A percentile compares a stretch with the other conserved stretches of the same genome.
Conservation (phyloP, 2,797 vertebrate species). For the Gypaetus barbatus region DNA sequence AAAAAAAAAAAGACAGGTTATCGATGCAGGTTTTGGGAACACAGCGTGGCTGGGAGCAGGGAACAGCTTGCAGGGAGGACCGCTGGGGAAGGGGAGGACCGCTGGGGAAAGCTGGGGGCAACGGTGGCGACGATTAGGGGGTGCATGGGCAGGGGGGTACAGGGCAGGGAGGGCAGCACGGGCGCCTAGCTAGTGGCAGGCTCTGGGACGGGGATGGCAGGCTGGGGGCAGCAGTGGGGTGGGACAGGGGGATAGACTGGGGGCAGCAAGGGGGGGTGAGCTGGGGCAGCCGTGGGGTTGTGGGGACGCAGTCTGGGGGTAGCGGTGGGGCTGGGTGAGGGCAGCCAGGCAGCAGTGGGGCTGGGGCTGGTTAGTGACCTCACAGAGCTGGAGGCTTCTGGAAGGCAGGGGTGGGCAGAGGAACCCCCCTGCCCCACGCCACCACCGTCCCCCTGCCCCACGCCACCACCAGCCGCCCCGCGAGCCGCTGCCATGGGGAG, state of each 20-base stretch:
- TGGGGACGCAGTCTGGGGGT: neutral
- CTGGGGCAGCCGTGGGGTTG: too few relatives aligned
- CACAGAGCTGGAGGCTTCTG: neutral
- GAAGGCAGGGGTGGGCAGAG: neutral
- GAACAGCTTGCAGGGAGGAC: neutral
- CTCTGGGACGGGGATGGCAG: neutral
- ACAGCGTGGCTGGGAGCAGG: neutral
- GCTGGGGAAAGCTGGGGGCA: neutral
- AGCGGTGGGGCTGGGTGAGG: too few relatives aligned
- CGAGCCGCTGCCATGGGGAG: neutral
- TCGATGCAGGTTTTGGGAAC: neutral
- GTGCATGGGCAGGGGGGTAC: neutral
- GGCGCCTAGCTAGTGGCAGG: neutral
- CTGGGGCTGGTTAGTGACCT: neutral
- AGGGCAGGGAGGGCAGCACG: neutral
- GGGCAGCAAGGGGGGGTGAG: neutral
- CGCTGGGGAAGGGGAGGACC: neutral
- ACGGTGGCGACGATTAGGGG: fast-evolving
- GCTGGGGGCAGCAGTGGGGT: neutral
- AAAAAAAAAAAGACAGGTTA: fast-evolving
- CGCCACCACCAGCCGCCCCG: neutral
- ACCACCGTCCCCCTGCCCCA: too few relatives aligned
- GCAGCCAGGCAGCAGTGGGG: too few relatives aligned
- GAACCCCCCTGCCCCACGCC: too few relatives aligned
- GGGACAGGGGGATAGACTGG: neutral